phyloP scores from a whole-genome alignment of 2,888 invertebrate genomes.

The Leuctra nigra region DNA sequence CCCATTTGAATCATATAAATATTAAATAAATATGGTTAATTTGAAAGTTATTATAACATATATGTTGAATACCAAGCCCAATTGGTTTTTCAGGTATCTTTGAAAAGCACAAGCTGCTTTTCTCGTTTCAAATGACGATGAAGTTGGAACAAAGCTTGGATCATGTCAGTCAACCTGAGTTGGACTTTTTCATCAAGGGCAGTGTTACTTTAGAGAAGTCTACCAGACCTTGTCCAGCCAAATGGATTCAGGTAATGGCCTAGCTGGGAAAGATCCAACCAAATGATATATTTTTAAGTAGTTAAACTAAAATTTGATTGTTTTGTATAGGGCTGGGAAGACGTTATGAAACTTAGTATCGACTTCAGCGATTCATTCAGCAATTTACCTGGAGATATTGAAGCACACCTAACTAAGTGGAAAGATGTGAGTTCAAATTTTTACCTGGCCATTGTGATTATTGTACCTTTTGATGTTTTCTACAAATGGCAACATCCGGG shows the following conservation, averaged over 20 bases:
- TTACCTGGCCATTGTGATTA: too few relatives aligned
- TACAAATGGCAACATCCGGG: not conserved
- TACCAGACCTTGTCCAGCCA: constrained; percentile 54
- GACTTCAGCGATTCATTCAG: constrained; percentile 64
- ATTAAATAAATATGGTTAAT: too few relatives aligned
- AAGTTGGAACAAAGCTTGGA: constrained; percentile 68
- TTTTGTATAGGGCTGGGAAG: constrained; percentile 66
- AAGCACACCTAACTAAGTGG: constrained; percentile 51
- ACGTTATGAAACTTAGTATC: constrained; percentile 61
- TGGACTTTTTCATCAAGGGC: constrained; percentile 90
- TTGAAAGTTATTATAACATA: too few relatives aligned
- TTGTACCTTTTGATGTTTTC: constrained; percentile 9
- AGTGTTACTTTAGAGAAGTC: constrained; percentile 72
- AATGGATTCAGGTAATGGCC: constrained; percentile 52
- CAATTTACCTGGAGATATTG: constrained; percentile 56
- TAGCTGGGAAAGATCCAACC: constrained; percentile 39
- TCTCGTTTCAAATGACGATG: constrained; percentile 84
- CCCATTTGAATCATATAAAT: too few relatives aligned
- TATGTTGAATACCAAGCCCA: too few relatives aligned
- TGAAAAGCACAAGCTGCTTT: constrained; percentile 83
- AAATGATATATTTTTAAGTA: not conserved
- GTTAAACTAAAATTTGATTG: not conserved
- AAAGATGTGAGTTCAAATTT: constrained; percentile 51
- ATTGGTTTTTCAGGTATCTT: constrained; percentile 62
- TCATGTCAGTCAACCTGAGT: constrained; percentile 56